A percentile compares a stretch with the other conserved stretches of the same genome.
phyloP scores from a whole-genome alignment of 1,140 invertebrate genomes.

The Nomia melanderi region DNA sequence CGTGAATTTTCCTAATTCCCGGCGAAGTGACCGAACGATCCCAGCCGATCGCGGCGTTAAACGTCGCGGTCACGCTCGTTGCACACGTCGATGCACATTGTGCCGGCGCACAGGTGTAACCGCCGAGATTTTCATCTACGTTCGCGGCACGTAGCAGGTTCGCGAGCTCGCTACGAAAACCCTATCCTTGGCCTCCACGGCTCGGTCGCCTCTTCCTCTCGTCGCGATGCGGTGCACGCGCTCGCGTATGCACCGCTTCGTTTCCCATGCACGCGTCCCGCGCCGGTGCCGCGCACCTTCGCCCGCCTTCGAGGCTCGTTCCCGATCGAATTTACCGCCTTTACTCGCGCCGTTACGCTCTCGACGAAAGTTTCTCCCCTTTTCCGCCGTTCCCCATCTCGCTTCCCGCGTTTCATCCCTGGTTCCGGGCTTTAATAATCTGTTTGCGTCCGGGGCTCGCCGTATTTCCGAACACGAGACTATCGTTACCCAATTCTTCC shows the following conservation, averaged over 20 bases:
- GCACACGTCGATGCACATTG: constrained; percentile 2
- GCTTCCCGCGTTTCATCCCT: background rate
- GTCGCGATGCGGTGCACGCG: constrained; percentile 16
- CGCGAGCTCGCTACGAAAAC: constrained; percentile 28
- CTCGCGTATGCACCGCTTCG: constrained; percentile 30
- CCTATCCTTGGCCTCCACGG: constrained; percentile 28
- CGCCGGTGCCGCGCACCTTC: background rate
- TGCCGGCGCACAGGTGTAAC: background rate
- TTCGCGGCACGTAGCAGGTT: constrained; percentile 15
- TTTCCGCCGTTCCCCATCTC: background rate
- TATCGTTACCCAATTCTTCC: background rate
- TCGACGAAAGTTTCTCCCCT: background rate
- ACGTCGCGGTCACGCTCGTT: constrained; percentile 4
- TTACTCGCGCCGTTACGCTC: constrained; percentile 32
- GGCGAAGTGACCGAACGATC: too few species aligned
- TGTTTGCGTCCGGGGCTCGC: background rate
- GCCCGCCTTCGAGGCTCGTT: background rate
- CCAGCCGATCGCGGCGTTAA: background rate
- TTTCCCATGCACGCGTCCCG: constrained; percentile 24
- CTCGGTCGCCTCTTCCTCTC: background rate
- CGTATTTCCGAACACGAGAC: background rate
- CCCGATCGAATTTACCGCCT: constrained; percentile 37
- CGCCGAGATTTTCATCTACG: constrained; percentile 15
- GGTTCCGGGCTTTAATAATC: background rate
- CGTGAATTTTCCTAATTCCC: too few species aligned